phyloP scores from a whole-genome alignment of 1,140 invertebrate genomes.

The Neodiprion fabricii region DNA sequence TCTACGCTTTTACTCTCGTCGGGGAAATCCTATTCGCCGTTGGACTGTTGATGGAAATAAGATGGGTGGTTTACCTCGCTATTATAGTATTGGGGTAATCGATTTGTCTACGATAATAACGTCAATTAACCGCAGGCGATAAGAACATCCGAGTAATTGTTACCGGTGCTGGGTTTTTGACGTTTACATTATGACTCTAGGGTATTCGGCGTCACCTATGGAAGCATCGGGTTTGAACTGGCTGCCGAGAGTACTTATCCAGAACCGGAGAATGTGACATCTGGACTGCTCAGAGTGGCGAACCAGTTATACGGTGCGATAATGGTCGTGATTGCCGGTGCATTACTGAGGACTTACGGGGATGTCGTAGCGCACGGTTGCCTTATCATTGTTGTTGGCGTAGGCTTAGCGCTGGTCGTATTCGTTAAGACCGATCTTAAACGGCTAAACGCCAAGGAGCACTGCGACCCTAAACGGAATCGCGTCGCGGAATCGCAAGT shows the following conservation, averaged over 20 bases:
- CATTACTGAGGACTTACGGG: constrained; percentile 41
- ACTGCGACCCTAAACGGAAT: no score
- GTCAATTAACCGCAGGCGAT: no score
- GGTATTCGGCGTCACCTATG: constrained; percentile 78
- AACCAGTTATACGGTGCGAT: constrained; percentile 71
- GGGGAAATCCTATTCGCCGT: constrained; percentile 73
- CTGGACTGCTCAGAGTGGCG: constrained; percentile 72
- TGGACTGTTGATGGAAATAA: constrained; percentile 54
- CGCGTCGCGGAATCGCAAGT: no score
- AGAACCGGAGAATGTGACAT: constrained; percentile 71
- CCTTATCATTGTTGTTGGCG: constrained; percentile 52
- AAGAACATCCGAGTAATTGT: no score
- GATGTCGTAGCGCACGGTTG: constrained; percentile 51
- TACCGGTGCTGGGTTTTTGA: no score
- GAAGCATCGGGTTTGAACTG: constrained; percentile 78
- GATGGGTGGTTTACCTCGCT: constrained; percentile 70
- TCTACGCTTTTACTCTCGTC: constrained; percentile 68
- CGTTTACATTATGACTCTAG: constrained; percentile 40
- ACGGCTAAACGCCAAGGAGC: constrained; percentile 46
- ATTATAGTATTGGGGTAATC: constrained; percentile 64
- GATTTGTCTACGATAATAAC: no score
- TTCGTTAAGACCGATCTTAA: constrained; percentile 66
- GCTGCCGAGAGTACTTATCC: constrained; percentile 79
- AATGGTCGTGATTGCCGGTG: constrained; percentile 56
- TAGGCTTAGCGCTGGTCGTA: constrained; percentile 63